Conservation (phyloP, 2,888 invertebrate genomes). For the Merodon equestris region DNA sequence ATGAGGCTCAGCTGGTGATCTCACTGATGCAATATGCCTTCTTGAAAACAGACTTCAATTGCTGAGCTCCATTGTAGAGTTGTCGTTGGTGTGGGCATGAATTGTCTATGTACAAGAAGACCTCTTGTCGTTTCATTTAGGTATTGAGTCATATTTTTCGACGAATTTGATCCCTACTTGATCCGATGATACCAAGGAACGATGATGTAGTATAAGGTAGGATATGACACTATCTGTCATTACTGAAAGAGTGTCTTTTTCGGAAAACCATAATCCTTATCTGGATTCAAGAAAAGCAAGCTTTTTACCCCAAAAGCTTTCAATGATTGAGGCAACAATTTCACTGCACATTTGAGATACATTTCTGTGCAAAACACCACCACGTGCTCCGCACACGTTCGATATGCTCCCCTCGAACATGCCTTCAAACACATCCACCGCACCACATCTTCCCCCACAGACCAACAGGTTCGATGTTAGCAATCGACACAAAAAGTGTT, state of each 20-base stretch:
- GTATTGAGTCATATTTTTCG: too few relatives aligned
- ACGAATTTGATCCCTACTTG: too few relatives aligned
- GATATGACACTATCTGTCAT: too few relatives aligned
- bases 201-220: too few relatives aligned
- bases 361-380: conserved; percentile 1
- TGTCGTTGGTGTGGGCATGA: conserved; percentile 10
- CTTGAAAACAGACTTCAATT: conserved; percentile 20
- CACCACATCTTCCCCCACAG: not conserved
- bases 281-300: too few relatives aligned
- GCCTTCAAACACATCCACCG: too few relatives aligned
- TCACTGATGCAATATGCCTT: conserved; percentile 3
- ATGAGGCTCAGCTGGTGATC: conserved; percentile 24
- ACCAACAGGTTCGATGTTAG: conserved; percentile 16
- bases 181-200: too few relatives aligned
- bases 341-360: not conserved
- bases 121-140: too few relatives aligned
- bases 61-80: conserved; percentile 11
- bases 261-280: too few relatives aligned
- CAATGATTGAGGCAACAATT: not conserved
- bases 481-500: conserved; percentile 11
- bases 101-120: conserved; percentile 4
- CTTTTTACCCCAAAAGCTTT: too few relatives aligned
- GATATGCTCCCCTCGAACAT: not conserved
- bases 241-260: too few relatives aligned
- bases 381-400: conserved; percentile 43